Conservation (phyloP, 2,113 vertebrate genomes). For the Lasiurus cinereus region DNA sequence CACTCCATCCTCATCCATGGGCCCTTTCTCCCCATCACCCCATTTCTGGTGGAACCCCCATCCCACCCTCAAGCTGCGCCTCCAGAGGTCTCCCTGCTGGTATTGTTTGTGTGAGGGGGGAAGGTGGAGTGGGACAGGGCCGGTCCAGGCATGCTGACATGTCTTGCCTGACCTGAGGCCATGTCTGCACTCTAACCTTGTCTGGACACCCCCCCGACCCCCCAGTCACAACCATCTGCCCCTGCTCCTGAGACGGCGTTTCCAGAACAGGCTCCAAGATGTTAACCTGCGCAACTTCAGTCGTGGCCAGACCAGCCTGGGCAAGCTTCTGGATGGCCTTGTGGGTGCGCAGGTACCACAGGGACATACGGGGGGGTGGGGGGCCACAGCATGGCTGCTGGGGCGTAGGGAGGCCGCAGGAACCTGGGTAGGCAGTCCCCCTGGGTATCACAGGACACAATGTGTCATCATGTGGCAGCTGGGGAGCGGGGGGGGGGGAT, state of each 20-base stretch:
- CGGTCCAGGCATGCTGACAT: not conserved
- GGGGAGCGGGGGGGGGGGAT: too few species aligned
- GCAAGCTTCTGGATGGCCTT: slow-evolving; percentile 89
- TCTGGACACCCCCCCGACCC: not conserved
- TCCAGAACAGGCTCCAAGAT: slow-evolving; percentile 88
- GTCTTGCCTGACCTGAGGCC: not conserved
- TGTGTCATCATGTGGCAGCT: not conserved
- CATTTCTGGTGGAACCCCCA: not conserved
- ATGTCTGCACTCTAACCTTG: not conserved
- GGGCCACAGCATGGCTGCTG: not conserved
- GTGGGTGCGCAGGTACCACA: slow-evolving; percentile 94
- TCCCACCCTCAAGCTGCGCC: not conserved
- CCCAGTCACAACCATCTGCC: slow-evolving; percentile 94
- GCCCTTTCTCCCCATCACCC: not conserved
- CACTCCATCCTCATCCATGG: slow-evolving; percentile 73
- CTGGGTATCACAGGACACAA: not conserved
- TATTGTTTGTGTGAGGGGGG: not conserved
- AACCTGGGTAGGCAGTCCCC: not conserved
- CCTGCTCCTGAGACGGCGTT: slow-evolving; percentile 88
- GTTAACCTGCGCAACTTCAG: slow-evolving; percentile 88
- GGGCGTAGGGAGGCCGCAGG: not conserved
- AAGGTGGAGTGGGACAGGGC: not conserved
- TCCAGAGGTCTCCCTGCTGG: not conserved
- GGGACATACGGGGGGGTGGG: not conserved
- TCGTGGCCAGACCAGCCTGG: slow-evolving; percentile 91